Conservation (phyloP, 2,888 invertebrate genomes). For the Eilema griseolum region DNA sequence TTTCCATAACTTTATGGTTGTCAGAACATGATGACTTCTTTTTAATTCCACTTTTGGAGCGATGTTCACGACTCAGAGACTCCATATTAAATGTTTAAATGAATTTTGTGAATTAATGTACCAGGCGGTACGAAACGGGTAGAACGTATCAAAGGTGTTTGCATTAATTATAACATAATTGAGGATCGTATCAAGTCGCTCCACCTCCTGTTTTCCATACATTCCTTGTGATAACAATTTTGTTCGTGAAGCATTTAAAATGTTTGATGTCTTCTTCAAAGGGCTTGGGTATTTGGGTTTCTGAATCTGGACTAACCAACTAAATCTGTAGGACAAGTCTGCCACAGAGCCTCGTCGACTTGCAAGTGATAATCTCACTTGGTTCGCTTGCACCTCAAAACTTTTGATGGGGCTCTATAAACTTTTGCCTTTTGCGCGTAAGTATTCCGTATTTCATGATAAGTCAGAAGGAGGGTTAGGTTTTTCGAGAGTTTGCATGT, state of each 20-base stretch:
- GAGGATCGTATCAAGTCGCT: conserved; percentile 29
- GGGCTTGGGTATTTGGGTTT: background rate
- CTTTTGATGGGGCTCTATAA: no score
- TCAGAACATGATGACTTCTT: background rate
- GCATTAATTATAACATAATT: conserved; percentile 42
- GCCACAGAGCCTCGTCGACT: no score
- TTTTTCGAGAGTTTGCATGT: no score
- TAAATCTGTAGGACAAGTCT: no score
- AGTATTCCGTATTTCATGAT: no score
- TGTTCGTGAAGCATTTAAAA: background rate
- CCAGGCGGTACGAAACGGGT: conserved; percentile 33
- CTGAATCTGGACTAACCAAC: background rate
- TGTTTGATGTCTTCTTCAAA: background rate
- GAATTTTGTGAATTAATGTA: conserved; percentile 41
- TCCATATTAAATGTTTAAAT: conserved; percentile 31
- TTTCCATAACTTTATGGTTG: background rate
- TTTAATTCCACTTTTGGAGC: background rate
- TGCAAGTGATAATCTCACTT: no score
- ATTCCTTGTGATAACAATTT: conserved; percentile 16
- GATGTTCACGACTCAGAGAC: background rate
- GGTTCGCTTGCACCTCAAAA: no score
- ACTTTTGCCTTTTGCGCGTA: no score
- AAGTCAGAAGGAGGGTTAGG: no score
- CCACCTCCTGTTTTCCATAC: conserved; percentile 24
- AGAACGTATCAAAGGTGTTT: conserved; percentile 33